Base-by-base conservation (phyloP, 2,797 vertebrate genomes). In the Syndactyla subalaris region DNA sequence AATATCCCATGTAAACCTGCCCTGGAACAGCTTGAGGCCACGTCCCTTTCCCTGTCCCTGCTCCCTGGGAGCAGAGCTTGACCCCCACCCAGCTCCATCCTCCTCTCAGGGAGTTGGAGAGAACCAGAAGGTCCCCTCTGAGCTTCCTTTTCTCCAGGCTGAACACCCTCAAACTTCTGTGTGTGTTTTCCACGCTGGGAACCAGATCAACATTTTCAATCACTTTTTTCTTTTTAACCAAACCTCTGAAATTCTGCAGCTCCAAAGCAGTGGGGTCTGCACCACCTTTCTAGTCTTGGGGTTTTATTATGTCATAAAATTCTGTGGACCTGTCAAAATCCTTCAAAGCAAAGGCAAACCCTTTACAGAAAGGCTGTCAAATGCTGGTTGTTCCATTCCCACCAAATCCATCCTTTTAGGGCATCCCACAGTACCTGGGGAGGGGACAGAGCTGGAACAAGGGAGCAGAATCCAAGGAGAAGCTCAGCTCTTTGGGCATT, bases 1-100 rank as follows among this genome's bases (percentile, higher is more conserved):
- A 24, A 10, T 21, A 57, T 49, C 36, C 41, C 43, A 36, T 5
- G 45, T 43, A 6, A 75, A 36, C 36, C 15, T 55, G 11, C 32
- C 24, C n/a, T 30, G 9, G 54, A 30, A 4, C 46, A 66, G 14
- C 4, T 22, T 22, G 29, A 65, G 36, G 22, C 19, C 2, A 0
- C 12, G 41, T 10, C 15, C 41, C 14, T 26, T 39, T 8, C 5
- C 29, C 29, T 73, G 75, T n/a, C 19, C n/a, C 52, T 46, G 20
- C 15, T 65, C 39, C 38, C 46, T 73, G 38, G 17, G 23, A 24
- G 16, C 38, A 73, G 29, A 66, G 20, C 46, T 52, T 0, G 0
- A 59, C 1, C 3, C 29, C 14, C 46, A 10, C 9, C 3, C 0
- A 0, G 52, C 39, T 66, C 20, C 3, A 7, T 29, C 46, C 54